Percentiles rank a stretch among this genome's conserved stretches.
These are phyloP conservation scores for Tiliacea citrago DNA, from an alignment of 2,888 invertebrate genomes.

Conservation along the genomic window DNA sequence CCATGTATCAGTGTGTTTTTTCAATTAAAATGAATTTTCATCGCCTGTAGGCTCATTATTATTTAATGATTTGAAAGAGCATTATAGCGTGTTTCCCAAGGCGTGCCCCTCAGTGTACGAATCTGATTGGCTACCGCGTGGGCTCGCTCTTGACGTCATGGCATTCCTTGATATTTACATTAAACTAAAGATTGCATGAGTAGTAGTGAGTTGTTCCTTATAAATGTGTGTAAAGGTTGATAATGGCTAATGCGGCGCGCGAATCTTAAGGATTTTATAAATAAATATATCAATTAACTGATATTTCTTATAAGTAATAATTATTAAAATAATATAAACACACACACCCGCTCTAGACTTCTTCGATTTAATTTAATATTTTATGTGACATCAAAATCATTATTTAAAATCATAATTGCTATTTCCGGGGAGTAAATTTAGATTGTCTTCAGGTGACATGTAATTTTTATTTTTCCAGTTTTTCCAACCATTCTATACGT, in stretches of 20 bases:
- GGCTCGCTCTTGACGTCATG: constrained; percentile 90
- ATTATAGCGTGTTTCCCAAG: constrained; percentile 83
- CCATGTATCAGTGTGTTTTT: constrained; percentile 17
- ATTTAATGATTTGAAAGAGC: constrained; percentile 35
- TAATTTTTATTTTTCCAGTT: background rate
- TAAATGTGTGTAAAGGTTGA: constrained; percentile 48
- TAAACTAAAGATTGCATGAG: constrained; percentile 81
- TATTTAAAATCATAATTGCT: background rate
- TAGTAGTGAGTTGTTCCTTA: constrained; percentile 66
- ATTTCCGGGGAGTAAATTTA: background rate
- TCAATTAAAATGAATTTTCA: constrained; percentile 9
- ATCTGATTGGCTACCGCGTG: constrained; percentile 88
- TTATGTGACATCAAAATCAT: background rate
- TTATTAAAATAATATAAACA: background rate
- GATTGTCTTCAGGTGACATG: background rate
- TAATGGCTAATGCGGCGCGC: constrained; percentile 24
- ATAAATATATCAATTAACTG: background rate
- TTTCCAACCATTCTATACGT: background rate
- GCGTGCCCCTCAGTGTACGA: constrained; percentile 91
- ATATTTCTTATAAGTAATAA: background rate
- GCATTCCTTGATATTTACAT: constrained; percentile 87
- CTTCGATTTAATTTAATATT: background rate
- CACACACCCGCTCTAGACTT: background rate
- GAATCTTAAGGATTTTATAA: constrained; percentile 7
- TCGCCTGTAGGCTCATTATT: constrained; percentile 14